A percentile compares a stretch with the other conserved stretches of the same genome.
Evolutionary conservation across 2,888 invertebrate genomes (phyloP).

Genomic region (Cataglyphis livida): DNA sequence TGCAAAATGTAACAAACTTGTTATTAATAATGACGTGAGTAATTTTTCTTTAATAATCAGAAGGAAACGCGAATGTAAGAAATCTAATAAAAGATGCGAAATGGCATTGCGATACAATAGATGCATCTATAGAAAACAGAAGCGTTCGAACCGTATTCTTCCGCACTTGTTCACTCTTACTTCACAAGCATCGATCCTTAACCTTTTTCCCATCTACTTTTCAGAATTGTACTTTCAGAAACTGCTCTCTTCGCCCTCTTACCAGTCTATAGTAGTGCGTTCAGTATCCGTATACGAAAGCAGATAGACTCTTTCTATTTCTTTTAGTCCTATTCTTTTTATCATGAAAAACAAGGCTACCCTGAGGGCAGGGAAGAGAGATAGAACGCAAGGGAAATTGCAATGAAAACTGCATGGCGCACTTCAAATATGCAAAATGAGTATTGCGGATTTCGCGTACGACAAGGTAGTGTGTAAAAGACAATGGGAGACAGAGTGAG

Average conservation of each 20-base stretch:
- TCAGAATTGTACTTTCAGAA: constrained; percentile 24
- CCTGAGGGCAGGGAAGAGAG: background rate
- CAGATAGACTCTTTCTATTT: constrained; percentile 27
- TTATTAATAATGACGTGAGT: background rate
- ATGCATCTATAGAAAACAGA: background rate
- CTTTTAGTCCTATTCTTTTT: constrained; percentile 10
- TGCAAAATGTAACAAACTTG: background rate
- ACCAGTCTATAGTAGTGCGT: background rate
- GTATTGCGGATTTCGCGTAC: constrained; percentile 14
- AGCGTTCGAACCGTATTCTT: background rate
- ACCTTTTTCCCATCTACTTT: constrained; percentile 7
- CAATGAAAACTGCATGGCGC: background rate
- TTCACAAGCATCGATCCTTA: background rate
- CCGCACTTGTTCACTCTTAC: background rate
- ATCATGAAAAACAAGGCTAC: background rate
- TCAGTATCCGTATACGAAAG: constrained; percentile 17
- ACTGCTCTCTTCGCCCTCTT: constrained; percentile 15
- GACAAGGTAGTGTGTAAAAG: background rate
- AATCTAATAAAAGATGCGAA: background rate
- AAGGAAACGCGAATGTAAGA: background rate
- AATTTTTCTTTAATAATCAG: background rate
- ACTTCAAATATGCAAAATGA: constrained; percentile 37
- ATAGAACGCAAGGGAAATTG: constrained; percentile 7
- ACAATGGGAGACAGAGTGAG: background rate
- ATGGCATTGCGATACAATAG: background rate